Evolutionary conservation across 2,797 vertebrate genomes (phyloP), one percentile per base, ranked within the genome.

Genomic region (Triplophysa bombifrons): DNA sequence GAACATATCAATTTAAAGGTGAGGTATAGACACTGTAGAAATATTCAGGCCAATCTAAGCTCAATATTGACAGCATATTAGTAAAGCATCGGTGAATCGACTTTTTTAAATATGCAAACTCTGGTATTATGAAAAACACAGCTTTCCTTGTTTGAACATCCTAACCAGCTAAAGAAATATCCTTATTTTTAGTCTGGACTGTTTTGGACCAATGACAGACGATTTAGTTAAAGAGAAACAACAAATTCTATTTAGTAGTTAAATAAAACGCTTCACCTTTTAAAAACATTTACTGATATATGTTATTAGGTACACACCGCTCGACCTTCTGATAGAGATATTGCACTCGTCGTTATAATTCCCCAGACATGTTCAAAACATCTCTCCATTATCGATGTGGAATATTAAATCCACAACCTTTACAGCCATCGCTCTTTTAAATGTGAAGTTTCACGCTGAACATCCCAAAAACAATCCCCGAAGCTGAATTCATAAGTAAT

Each of bases 391-490:
- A 61, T 30, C 2, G 27, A 12, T 61, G 60, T 16, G 25, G 27
- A 61, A 61, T 61, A 61, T 30, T 41, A 58, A 58, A 58, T 56
- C 55, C 53, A 25, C 34, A 20, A 72, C 34, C 34, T 38, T 41
- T 41, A 22, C 19, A 1, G 27, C 8, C 68, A 78, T 20, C 25
- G 2, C n/a, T 25, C 4, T 86, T 88, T 83, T 80, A 83, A 88
- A 87, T 85, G 80, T 76, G 53, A 44, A 70, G 74, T 61, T 46
- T 72, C 4, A 65, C 27, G 22, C 6, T 74, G 8, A 53, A 76
- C 56, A 58, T 72, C 76, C 55, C 30, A 4, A 64, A 13, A 16
- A 51, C 25, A 51, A 20, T 67, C 46, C 60, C 34, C 70, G 30
- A 78, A 64, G 68, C 79, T 86, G 50, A 2, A 81, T 78, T 80